Evolutionary conservation across 2,113 vertebrate genomes (phyloP), one percentile per base, ranked within the genome.

Genomic region (Onychostoma macrolepis): DNA sequence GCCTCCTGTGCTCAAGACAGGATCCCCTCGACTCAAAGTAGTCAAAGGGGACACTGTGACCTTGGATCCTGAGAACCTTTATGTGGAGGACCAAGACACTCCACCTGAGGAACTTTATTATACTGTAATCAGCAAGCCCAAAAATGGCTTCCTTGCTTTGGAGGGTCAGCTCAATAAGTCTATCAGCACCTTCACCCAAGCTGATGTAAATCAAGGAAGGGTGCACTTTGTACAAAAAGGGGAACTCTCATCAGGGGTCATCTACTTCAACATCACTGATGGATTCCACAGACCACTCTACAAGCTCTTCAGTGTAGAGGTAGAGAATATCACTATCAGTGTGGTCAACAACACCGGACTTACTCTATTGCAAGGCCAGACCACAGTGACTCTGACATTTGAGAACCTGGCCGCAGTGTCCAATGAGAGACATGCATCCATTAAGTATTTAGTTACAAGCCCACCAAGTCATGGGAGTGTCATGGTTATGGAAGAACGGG

Each of bases 261-360:
- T 98, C 90, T 97, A 97, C 92, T 97, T 99, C 80, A 97, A 95
- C 0, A 96, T 97, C 45, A 97, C 94, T 0, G 96, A 97, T 56
- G 97, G 97, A 21, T 91, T 95, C 71, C 97, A 97, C 87, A 90
- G 87, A 9, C 96, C 97, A 7, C 93, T 97, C 69, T 97, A 96
- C 91, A 97, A 96, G 90, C 92, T 96, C 0, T 97, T 98, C 75
- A 95, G 92, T 84, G 84, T 97, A 90, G 96, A 98, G 88, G 96
- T 98, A 4, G 89, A 93, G 50, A 95, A 96, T 15, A 83, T 96
- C 0, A 84, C 93, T 19, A 90, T 97, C 81, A 92, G 88, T 24
- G 85, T 98, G 1, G 91, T 96, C 80, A 98, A 97, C 91, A 96
- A 96, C 92, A 97, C 96, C 0, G 92, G 91, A 56, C 88, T 98